A percentile compares a stretch with the other conserved stretches of the same genome.
These are phyloP conservation scores for Neodiprion pinetum DNA, from an alignment of 1,140 invertebrate species.

Conservation along the genomic window DNA sequence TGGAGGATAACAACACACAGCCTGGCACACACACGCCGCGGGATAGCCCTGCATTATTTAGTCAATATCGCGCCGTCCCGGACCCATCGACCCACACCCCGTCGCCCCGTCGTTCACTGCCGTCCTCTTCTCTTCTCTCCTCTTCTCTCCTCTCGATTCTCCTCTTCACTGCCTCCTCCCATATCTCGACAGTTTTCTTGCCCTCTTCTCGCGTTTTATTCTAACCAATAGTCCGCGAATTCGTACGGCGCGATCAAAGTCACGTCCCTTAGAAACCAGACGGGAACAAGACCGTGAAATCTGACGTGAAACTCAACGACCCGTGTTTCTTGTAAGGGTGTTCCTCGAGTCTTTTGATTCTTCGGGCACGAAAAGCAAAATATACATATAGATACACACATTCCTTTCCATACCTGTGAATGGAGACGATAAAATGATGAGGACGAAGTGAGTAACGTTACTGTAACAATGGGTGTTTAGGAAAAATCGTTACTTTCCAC, in stretches of 20 bases:
- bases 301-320: too few species aligned
- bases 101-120: too few species aligned
- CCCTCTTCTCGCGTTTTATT: not conserved
- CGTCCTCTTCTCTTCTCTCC: too few species aligned
- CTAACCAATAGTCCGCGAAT: not conserved
- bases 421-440: too few species aligned
- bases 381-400: too few species aligned
- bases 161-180: not conserved
- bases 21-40: not conserved
- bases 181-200: not conserved
- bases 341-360: too few species aligned
- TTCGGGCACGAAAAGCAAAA: too few species aligned
- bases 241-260: not conserved
- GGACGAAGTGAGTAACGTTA: too few species aligned
- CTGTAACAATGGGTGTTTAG: too few species aligned
- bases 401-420: too few species aligned
- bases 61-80: slow-evolving; percentile 30
- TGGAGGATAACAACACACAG: not conserved
- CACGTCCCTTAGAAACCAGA: not conserved
- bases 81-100: not conserved
- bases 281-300: not conserved
- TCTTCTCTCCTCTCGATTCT: not conserved
- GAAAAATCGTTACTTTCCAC: too few species aligned
- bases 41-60: slow-evolving; percentile 27
- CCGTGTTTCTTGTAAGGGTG: too few species aligned